These are phyloP conservation scores for Lemur catta DNA, from an alignment of 2,797 vertebrate species.

Conservation along the genomic window DNA sequence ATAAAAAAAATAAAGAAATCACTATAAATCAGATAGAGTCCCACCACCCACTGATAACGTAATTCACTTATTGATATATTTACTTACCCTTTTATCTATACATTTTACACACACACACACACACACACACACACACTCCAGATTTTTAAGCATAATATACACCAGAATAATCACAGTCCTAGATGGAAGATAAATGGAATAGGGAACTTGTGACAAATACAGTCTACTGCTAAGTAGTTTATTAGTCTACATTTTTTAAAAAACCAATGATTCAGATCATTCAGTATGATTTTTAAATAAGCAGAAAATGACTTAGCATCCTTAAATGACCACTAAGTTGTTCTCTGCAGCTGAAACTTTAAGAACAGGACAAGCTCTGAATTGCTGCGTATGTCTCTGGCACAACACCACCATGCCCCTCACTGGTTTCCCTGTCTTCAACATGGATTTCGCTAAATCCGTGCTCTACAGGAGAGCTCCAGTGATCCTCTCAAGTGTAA, in stretches of 20 bases:
- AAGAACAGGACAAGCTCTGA: neutral
- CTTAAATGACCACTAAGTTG: neutral
- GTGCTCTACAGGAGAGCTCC: neutral
- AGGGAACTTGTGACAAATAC: neutral
- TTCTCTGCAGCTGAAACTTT: neutral
- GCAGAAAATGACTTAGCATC: neutral
- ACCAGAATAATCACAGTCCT: neutral
- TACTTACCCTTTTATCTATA: neutral
- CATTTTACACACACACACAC: neutral
- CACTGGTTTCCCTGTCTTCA: neutral
- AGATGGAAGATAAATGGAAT: neutral
- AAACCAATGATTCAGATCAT: neutral
- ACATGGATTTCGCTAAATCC: neutral
- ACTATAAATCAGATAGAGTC: neutral
- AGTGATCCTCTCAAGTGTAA: neutral
- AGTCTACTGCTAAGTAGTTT: neutral
- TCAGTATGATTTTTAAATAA: neutral
- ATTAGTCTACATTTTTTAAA: neutral
- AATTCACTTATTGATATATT: neutral
- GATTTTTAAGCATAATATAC: neutral
- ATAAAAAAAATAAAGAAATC: neutral
- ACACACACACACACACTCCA: neutral
- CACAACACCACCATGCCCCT: too few relatives aligned
- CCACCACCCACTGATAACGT: neutral
- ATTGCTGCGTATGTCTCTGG: neutral